Evolutionary conservation across 2,113 vertebrate species (phyloP).

Genomic region (Phyllostomus discolor): DNA sequence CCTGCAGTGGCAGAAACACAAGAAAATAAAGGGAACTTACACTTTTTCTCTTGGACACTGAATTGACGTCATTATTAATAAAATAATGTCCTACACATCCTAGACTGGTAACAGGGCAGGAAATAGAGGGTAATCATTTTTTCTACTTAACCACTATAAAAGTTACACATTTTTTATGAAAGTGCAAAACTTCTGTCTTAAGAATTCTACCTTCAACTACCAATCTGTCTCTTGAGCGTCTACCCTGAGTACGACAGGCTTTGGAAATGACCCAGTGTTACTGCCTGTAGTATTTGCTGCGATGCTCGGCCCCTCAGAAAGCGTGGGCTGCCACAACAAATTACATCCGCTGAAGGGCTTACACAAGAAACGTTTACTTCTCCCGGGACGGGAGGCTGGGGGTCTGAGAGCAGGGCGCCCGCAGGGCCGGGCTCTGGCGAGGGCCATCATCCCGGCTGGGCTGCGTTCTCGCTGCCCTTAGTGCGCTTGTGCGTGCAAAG

Average conservation of each 20-base stretch:
- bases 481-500: accelerated
- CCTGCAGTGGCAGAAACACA: background rate
- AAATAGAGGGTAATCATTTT: background rate
- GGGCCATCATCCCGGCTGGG: background rate
- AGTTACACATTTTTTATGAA: constrained; percentile 1
- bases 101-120: background rate
- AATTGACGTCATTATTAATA: background rate
- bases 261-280: background rate
- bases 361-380: background rate
- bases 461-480: background rate
- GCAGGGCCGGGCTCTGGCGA: background rate
- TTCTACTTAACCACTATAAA: background rate
- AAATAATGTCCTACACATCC: background rate
- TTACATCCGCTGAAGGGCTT: background rate
- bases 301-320: background rate
- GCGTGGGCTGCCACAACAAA: background rate
- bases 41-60: background rate
- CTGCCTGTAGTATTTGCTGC: background rate
- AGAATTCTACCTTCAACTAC: background rate
- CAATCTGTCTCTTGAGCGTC: background rate
- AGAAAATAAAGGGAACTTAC: background rate
- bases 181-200: background rate
- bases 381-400: background rate
- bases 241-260: background rate
- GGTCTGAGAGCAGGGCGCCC: background rate